Conservation (phyloP, 2,888 invertebrate species). For the Lobophora halterata region DNA sequence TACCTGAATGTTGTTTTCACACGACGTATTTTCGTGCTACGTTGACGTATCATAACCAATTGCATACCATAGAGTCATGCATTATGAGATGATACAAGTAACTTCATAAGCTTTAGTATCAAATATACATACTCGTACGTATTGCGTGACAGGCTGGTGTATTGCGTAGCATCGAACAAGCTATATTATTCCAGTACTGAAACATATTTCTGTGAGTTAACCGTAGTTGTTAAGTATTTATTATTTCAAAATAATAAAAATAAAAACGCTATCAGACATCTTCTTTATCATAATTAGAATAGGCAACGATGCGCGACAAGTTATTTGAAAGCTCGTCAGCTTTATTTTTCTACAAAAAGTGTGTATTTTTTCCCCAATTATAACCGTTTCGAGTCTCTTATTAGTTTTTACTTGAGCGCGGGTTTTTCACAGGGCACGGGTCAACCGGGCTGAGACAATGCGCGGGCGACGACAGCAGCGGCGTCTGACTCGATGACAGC, state of each 20-base stretch:
- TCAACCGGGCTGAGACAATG: conserved; percentile 76
- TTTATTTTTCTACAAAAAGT: conserved; percentile 50
- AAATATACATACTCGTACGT: too few species aligned
- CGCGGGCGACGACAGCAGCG: conserved; percentile 32
- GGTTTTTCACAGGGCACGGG: conserved; percentile 76
- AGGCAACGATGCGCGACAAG: conserved; percentile 31
- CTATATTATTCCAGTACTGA: too few species aligned
- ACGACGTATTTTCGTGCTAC: too few species aligned
- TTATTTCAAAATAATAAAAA: conserved; percentile 9
- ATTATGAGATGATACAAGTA: too few species aligned
- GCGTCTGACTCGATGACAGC: too few species aligned
- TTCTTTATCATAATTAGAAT: conserved; percentile 43
- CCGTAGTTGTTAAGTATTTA: neutral
- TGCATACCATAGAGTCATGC: too few species aligned
- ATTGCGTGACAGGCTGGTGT: too few species aligned
- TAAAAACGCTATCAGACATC: conserved; percentile 35
- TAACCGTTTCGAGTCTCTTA: conserved; percentile 53
- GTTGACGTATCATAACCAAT: too few species aligned
- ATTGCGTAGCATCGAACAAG: too few species aligned
- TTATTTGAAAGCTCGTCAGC: conserved; percentile 39
- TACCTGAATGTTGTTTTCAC: too few species aligned
- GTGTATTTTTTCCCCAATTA: conserved; percentile 68
- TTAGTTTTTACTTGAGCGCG: conserved; percentile 53
- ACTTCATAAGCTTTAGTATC: too few species aligned
- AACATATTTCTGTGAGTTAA: neutral